Evolutionary conservation across 2,888 invertebrate genomes (phyloP).

Genomic region (Andrena minutula): DNA sequence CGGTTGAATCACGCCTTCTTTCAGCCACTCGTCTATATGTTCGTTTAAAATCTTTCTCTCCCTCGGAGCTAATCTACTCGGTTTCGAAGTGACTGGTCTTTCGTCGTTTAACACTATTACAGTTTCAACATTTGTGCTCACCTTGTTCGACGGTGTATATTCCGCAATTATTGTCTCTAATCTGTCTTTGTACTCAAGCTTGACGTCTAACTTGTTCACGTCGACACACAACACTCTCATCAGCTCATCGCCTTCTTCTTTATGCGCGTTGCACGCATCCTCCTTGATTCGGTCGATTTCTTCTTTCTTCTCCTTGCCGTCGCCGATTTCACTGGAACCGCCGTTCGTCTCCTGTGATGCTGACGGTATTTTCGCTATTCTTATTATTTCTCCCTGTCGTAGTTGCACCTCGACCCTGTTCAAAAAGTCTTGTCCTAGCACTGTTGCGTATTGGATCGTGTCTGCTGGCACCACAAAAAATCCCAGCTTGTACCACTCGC

Average conservation of each 20-base stretch:
- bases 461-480: slow-evolving; percentile 21
- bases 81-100: slow-evolving; percentile 34
- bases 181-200: background rate
- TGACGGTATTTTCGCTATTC: background rate
- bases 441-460: background rate
- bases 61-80: slow-evolving; percentile 39
- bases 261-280: too few relatives aligned
- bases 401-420: background rate
- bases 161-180: background rate
- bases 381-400: slow-evolving; percentile 6
- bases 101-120: slow-evolving; percentile 52
- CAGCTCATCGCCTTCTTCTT: too few relatives aligned
- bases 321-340: background rate
- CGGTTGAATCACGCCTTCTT: background rate
- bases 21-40: slow-evolving; percentile 55
- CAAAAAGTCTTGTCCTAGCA: slow-evolving; percentile 8
- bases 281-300: too few relatives aligned
- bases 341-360: background rate
- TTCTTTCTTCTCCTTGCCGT: background rate
- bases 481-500: background rate
- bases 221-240: too few relatives aligned
- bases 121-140: slow-evolving; percentile 38
- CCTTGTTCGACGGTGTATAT: slow-evolving; percentile 2
- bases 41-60: slow-evolving; percentile 48
- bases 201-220: background rate